Evolutionary conservation across 1,140 invertebrate genomes (phyloP).

Genomic region (Saccostrea cuccullata): DNA sequence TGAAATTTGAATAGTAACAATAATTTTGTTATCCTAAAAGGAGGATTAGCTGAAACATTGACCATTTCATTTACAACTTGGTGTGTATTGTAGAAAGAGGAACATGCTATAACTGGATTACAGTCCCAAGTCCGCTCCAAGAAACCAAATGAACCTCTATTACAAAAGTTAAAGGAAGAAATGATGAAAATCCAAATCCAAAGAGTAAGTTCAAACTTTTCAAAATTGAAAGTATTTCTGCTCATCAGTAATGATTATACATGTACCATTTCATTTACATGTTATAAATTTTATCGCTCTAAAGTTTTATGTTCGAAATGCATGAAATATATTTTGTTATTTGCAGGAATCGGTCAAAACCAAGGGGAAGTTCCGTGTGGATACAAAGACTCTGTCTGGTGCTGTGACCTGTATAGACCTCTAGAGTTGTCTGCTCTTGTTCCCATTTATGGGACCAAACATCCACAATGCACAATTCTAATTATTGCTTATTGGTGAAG

Average conservation of each 20-base stretch:
- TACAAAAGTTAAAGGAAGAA: conserved; percentile 92
- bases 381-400: not conserved
- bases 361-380: conserved; percentile 6
- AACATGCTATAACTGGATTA: conserved; percentile 94
- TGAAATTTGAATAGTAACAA: too few species aligned
- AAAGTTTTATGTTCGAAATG: too few species aligned
- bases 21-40: too few species aligned
- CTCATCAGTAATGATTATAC: too few species aligned
- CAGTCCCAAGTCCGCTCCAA: conserved; percentile 94
- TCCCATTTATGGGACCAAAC: not conserved
- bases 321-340: not conserved
- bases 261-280: too few species aligned
- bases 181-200: conserved; percentile 87
- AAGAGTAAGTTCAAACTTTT: conserved; percentile 63
- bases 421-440: not conserved
- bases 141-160: conserved; percentile 94
- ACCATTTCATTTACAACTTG: not conserved
- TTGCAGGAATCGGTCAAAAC: not conserved
- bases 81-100: conserved; percentile 83
- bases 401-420: conserved; percentile 11
- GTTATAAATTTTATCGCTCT: too few species aligned
- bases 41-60: not conserved
- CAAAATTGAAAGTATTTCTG: too few species aligned
- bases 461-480: not conserved
- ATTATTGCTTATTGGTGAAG: not conserved